These are phyloP conservation scores for Cardinalis cardinalis DNA, from an alignment of 2,113 vertebrate genomes.

Conservation along the genomic window DNA sequence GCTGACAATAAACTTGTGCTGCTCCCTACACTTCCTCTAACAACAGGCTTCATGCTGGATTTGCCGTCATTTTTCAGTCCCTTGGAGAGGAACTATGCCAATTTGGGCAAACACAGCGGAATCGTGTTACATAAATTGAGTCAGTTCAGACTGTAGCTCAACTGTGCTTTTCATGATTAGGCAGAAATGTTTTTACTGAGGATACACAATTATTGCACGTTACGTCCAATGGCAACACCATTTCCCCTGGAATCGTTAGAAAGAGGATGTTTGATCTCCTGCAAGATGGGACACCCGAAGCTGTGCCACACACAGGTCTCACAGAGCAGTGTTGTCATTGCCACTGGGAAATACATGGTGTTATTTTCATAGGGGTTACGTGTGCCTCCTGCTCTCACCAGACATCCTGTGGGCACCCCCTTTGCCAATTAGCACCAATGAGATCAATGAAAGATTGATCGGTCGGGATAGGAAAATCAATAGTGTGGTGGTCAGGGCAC, in stretches of 20 bases:
- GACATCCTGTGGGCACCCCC: not conserved
- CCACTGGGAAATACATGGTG: not conserved
- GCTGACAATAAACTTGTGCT: constrained; percentile 64
- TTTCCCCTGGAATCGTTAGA: not conserved
- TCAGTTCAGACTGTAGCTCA: constrained; percentile 6
- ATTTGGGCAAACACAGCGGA: constrained; percentile 40
- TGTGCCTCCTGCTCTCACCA: not conserved
- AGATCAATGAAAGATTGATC: constrained; percentile 32
- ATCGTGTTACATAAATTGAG: constrained; percentile 41
- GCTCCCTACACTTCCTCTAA: constrained; percentile 44
- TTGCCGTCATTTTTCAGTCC: constrained; percentile 23
- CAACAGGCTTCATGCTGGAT: constrained; percentile 47
- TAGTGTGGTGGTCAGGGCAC: constrained; percentile 42
- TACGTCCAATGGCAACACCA: not conserved
- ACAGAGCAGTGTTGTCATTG: not conserved
- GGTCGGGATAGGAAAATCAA: constrained; percentile 24
- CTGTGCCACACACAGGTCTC: not conserved
- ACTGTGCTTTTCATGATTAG: constrained; percentile 30
- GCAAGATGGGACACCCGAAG: not conserved
- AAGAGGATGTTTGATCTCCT: not conserved
- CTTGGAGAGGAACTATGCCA: constrained; percentile 56
- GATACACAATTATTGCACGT: not conserved
- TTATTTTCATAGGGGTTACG: not conserved
- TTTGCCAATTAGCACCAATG: constrained; percentile 35
- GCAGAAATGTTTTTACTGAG: not conserved